Conservation (phyloP, 2,113 vertebrate species). For the Ailurus styani region DNA sequence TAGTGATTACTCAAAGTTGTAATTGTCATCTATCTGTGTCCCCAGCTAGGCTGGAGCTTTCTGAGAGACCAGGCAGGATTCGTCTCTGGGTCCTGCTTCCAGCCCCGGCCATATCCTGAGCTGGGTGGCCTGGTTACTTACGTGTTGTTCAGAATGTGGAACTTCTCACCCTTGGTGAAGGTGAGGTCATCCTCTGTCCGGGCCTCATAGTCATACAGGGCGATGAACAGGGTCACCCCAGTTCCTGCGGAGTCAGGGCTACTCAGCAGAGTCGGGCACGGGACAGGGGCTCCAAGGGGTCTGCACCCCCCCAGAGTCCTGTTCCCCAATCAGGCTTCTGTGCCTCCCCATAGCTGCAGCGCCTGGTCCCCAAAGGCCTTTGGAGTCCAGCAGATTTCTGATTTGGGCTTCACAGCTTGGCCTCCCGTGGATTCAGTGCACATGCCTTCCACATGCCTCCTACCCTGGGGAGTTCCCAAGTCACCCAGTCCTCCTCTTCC, state of each 20-base stretch:
- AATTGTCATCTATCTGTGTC: not conserved
- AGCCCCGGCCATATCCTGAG: not conserved
- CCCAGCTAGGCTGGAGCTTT: not conserved
- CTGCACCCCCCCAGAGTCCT: not conserved
- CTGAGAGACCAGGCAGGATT: not conserved
- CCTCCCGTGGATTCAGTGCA: not conserved
- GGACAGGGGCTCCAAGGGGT: not conserved
- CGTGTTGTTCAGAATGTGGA: conserved; percentile 97
- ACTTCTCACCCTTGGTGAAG: conserved; percentile 96
- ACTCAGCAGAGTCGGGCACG: not conserved
- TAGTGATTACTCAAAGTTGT: not conserved
- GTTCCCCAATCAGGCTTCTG: not conserved
- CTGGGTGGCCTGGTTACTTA: conserved; percentile 70
- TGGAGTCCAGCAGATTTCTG: not conserved
- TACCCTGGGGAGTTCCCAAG: not conserved
- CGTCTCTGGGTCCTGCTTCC: not conserved
- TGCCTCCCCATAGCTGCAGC: not conserved
- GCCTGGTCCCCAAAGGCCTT: not conserved
- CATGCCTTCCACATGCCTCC: not conserved
- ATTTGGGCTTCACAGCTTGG: not conserved
- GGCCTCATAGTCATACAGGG: conserved; percentile 95
- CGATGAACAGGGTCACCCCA: conserved; percentile 92
- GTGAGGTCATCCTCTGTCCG: conserved; percentile 93
- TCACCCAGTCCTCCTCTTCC: not conserved
- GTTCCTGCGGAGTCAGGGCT: conserved; percentile 78